Percentiles rank a stretch among this genome's conserved stretches.
Evolutionary conservation across 2,888 invertebrate genomes (phyloP).

Genomic region (Scaptomyza cyrtandrae): DNA sequence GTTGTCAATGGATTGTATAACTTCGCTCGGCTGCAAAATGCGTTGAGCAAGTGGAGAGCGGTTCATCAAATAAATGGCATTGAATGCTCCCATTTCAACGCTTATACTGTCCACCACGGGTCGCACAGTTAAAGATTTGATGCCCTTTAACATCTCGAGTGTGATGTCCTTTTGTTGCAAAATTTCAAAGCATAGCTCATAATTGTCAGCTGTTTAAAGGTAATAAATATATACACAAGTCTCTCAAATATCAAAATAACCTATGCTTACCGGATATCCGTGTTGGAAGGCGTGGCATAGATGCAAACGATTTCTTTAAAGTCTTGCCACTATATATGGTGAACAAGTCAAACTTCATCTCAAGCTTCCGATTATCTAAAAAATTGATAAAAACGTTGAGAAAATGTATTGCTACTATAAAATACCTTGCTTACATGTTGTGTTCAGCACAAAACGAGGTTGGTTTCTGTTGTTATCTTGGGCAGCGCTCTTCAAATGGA

Average conservation of each 20-base stretch:
- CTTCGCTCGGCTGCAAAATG: conserved; percentile 86
- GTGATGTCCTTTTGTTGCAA: conserved; percentile 41
- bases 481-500: conserved; percentile 51
- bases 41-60: conserved; percentile 86
- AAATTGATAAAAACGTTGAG: neutral
- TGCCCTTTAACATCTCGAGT: conserved; percentile 21
- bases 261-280: conserved; percentile 53
- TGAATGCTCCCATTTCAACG: conserved; percentile 86
- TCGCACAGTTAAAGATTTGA: conserved; percentile 59
- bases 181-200: conserved; percentile 66
- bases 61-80: conserved; percentile 87
- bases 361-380: conserved; percentile 24
- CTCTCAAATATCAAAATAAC: neutral
- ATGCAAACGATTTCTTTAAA: conserved; percentile 65
- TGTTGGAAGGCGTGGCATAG: conserved; percentile 33
- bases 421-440: conserved; percentile 64
- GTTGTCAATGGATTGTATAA: conserved; percentile 31
- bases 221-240: neutral
- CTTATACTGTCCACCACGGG: conserved; percentile 80
- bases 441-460: conserved; percentile 63
- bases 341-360: conserved; percentile 62
- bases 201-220: conserved; percentile 22
- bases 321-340: conserved; percentile 41
- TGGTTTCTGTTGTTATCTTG: conserved; percentile 32
- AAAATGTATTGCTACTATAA: neutral